Base-by-base conservation (phyloP, 2,888 invertebrate genomes). In the Drosophila acutilabella region DNA sequence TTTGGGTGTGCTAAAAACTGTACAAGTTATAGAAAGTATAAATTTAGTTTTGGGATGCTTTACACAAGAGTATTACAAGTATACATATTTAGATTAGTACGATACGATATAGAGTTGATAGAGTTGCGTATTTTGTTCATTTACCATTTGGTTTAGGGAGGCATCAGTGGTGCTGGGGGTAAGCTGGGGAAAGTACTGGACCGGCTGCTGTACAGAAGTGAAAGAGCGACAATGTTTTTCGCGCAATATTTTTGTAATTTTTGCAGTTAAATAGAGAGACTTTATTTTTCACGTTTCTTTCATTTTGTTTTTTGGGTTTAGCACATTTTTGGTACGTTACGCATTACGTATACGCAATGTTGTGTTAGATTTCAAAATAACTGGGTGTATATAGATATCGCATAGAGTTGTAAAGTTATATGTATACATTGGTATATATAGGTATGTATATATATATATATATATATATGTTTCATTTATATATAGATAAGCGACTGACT, bases 241-340 rank as follows among this genome's bases (percentile, higher is more conserved):
- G 64, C 68, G 65, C 23, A 61, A 61, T 41, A 40, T 33, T 33
- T 18, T 65, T 74, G 60, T 65, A 65, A n/a, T n/a, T 71, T 84
- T 84, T 90, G 83, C 79, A 89, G 83, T 90, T 90, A 81, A 90
- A 89, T 89, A 89, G 88, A 90, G 89, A 90, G 88, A 88, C 81
- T 88, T 86, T 86, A 86, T 86, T 85, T 79, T 85, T 81, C 65
- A 79, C 74, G 81, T 88, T 81, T 80, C 79, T 78, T 77, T 86
- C 65, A 54, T 50, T 73, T 23, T 23, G 23, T 23, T 23, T 23
- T 23, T 20, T 20, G 70, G 52, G 56, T 62, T 78, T 71, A 84
- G 85, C 82, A 81, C 78, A 78, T 68, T 71, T 71, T 56, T 71
- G 67, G 70, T 69, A 71, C 71, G 78, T 62, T 78, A 18, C 36